Conservation (phyloP, 2,113 vertebrate species). For the Poecilia latipinna region DNA sequence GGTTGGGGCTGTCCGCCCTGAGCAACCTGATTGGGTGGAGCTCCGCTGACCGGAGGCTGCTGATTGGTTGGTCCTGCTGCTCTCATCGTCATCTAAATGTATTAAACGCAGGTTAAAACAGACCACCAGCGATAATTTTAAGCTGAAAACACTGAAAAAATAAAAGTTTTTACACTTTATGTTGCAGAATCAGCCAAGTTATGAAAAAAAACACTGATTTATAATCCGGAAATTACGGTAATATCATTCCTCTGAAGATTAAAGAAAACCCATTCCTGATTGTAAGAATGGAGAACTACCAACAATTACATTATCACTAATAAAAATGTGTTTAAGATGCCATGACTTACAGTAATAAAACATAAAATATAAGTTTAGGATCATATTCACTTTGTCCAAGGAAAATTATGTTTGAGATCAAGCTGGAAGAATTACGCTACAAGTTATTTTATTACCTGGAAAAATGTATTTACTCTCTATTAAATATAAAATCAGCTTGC, state of each 20-base stretch:
- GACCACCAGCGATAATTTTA: too few species aligned
- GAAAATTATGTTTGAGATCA: not conserved
- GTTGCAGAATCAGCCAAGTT: too few species aligned
- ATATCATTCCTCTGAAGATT: too few species aligned
- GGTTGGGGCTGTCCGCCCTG: slow-evolving; percentile 79
- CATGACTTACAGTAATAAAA: too few species aligned
- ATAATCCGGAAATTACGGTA: too few species aligned
- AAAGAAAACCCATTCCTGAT: too few species aligned
- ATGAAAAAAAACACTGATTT: too few species aligned
- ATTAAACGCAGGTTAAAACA: slow-evolving; percentile 15
- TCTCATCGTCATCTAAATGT: slow-evolving; percentile 83
- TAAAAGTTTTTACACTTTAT: too few species aligned
- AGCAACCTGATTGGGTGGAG: slow-evolving; percentile 82
- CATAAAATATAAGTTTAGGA: not conserved
- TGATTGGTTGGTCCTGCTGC: slow-evolving; percentile 80
- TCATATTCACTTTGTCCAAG: not conserved
- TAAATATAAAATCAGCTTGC: not conserved
- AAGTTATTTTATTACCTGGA: not conserved
- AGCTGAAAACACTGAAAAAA: too few species aligned
- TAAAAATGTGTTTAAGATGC: too few species aligned
- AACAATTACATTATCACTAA: too few species aligned
- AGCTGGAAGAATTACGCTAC: not conserved
- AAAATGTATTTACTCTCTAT: not conserved
- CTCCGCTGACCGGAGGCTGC: slow-evolving; percentile 76
- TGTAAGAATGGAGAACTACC: too few species aligned